Evolutionary conservation across 2,113 vertebrate species (phyloP).

Genomic region (Ctenomys sociabilis): DNA sequence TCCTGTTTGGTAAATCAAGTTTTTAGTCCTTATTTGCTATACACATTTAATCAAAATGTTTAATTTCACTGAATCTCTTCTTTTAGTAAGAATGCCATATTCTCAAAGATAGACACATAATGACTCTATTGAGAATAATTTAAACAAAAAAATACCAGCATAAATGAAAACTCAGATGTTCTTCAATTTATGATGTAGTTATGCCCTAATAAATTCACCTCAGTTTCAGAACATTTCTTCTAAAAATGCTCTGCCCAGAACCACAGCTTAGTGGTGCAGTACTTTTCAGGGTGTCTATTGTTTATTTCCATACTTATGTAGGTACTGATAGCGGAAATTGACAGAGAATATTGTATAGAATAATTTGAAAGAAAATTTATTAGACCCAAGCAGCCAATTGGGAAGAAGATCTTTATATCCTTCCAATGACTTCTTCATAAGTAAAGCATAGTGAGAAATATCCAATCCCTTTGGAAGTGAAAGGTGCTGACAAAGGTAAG

Average conservation of each 20-base stretch:
- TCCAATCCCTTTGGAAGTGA: not conserved
- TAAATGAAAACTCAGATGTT: not conserved
- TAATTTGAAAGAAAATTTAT: not conserved
- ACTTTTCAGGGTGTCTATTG: rapidly evolving
- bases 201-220: not conserved
- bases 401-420: not conserved
- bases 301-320: too few relatives aligned
- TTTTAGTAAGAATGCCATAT: not conserved
- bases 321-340: not conserved
- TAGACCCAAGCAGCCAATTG: not conserved
- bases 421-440: not conserved
- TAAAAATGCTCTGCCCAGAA: not conserved
- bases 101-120: not conserved
- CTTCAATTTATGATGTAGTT: not conserved
- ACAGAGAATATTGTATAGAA: not conserved
- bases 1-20: not conserved
- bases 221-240: not conserved
- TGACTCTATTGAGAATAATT: not conserved
- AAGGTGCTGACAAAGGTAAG: not conserved
- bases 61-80: not conserved
- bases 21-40: not conserved
- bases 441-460: not conserved
- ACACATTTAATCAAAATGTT: not conserved
- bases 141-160: not conserved
- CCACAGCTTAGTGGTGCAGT: too few relatives aligned